phyloP scores from a whole-genome alignment of 2,888 invertebrate species.

The Luffia ferchaultella region DNA sequence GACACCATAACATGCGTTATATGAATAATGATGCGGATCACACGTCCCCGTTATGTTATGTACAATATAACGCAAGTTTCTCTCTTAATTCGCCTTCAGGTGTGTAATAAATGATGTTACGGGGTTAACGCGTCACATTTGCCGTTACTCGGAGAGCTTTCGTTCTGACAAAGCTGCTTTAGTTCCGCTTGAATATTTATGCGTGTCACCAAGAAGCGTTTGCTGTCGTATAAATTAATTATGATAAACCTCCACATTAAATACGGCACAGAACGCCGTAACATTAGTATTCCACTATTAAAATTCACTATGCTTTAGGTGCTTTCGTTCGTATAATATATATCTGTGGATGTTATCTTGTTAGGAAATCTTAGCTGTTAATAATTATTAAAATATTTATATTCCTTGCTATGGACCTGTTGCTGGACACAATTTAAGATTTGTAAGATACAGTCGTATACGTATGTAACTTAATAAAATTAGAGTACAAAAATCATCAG shows the following conservation, averaged over 20 bases:
- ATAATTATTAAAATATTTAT: no score
- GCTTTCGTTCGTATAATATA: no score
- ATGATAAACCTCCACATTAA: not conserved
- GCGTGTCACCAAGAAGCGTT: not conserved
- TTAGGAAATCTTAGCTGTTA: no score
- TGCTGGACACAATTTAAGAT: no score
- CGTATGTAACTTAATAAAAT: no score
- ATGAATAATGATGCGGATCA: not conserved
- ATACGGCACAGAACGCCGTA: not conserved
- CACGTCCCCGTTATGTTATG: not conserved
- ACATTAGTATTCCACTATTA: no score
- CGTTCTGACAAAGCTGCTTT: not conserved
- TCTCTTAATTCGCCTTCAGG: not conserved
- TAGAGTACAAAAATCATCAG: no score
- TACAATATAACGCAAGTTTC: not conserved
- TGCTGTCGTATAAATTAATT: not conserved
- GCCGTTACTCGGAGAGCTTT: not conserved
- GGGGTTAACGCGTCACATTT: not conserved
- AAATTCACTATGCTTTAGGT: no score
- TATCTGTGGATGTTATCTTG: no score
- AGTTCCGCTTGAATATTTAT: not conserved
- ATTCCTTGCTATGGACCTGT: no score
- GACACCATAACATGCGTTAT: not conserved
- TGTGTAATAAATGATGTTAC: not conserved
- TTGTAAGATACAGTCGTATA: no score